Conservation (phyloP, 2,113 vertebrate species). For the Macroglossus sobrinus region DNA sequence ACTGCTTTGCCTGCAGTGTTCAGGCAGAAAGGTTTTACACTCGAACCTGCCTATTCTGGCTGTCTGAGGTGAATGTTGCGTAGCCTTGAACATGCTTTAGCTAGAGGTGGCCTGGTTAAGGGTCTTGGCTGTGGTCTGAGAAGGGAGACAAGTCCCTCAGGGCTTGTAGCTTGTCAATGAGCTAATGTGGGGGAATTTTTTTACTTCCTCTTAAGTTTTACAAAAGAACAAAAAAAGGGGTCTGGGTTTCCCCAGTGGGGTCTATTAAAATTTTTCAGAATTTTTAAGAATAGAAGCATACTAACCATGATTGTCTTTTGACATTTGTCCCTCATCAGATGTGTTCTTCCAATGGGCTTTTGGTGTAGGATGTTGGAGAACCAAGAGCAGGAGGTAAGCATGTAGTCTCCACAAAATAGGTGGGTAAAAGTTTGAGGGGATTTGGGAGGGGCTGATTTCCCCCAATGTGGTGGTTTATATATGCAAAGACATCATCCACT, state of each 20-base stretch:
- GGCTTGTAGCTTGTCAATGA: not conserved
- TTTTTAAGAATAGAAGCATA: constrained; percentile 21
- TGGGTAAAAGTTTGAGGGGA: not conserved
- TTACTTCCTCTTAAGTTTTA: constrained; percentile 41
- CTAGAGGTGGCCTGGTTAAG: not conserved
- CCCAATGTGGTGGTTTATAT: too few species aligned
- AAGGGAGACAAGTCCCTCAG: not conserved
- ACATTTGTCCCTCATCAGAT: constrained; percentile 74
- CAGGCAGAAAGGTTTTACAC: not conserved
- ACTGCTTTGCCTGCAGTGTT: not conserved
- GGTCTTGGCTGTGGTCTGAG: not conserved
- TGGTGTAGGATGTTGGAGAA: constrained; percentile 89
- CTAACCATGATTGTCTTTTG: not conserved
- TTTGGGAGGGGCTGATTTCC: not conserved
- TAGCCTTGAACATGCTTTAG: not conserved
- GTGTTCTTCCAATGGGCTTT: constrained; percentile 68
- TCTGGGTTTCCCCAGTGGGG: constrained; percentile 19
- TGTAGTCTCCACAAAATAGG: not conserved
- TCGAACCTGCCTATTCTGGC: not conserved
- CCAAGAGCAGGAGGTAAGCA: constrained; percentile 90
- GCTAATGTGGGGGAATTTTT: not conserved
- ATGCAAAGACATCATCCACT: too few species aligned
- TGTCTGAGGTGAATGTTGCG: not conserved
- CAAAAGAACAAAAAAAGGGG: not conserved
- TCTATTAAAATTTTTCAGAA: not conserved